phyloP scores from a whole-genome alignment of 2,888 invertebrate species.

The Azorinus chamasolen region DNA sequence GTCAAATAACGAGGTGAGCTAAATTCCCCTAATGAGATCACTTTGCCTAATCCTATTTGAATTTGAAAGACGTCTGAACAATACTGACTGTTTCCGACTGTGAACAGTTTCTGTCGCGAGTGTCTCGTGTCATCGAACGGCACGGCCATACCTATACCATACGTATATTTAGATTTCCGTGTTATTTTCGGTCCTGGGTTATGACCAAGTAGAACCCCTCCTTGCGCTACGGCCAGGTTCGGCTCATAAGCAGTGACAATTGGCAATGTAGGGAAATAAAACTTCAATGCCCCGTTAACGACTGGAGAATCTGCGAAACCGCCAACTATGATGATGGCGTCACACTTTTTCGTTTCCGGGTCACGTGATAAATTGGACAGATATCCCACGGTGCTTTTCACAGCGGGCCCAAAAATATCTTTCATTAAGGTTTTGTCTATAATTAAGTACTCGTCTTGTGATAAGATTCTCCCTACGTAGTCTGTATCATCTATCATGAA shows the following conservation, averaged over 20 bases:
- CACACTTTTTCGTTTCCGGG: slow-evolving; percentile 60
- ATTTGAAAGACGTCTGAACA: slow-evolving; percentile 60
- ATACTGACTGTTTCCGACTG: slow-evolving; percentile 38
- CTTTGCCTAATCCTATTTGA: slow-evolving; percentile 35
- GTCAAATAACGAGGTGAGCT: slow-evolving; percentile 20
- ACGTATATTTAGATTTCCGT: slow-evolving; percentile 51
- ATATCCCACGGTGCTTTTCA: slow-evolving; percentile 63
- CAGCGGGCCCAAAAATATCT: slow-evolving; percentile 62
- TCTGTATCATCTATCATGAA: slow-evolving; percentile 61
- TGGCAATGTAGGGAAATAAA: slow-evolving; percentile 68
- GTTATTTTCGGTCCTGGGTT: slow-evolving; percentile 47
- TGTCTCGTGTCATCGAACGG: slow-evolving; percentile 61
- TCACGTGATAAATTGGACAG: slow-evolving; percentile 59
- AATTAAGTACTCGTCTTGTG: slow-evolving; percentile 49
- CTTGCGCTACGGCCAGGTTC: slow-evolving; percentile 61
- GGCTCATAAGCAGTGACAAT: slow-evolving; percentile 62
- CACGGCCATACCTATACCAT: slow-evolving; percentile 68
- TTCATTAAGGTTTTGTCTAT: slow-evolving; percentile 62
- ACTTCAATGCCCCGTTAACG: slow-evolving; percentile 51
- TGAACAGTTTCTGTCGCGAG: slow-evolving; percentile 57
- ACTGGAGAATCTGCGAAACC: slow-evolving; percentile 61
- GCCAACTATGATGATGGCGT: slow-evolving; percentile 57
- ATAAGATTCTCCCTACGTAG: slow-evolving; percentile 54
- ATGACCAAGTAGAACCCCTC: slow-evolving; percentile 65
- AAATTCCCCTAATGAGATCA: slow-evolving; percentile 33